Conservation (phyloP, 2,113 vertebrate genomes). For the Colinus virginianus region DNA sequence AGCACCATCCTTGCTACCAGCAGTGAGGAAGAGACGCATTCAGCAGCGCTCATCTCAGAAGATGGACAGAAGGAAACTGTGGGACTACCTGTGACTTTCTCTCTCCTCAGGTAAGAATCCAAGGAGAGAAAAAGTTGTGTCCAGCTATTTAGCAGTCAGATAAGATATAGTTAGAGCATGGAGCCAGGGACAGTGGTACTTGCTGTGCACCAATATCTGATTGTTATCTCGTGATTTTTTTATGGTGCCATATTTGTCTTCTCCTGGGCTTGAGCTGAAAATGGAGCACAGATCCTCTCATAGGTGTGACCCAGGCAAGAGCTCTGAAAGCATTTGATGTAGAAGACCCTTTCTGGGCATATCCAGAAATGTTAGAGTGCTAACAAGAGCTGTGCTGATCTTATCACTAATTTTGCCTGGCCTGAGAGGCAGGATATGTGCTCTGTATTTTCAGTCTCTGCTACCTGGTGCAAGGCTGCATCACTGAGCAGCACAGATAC, state of each 20-base stretch:
- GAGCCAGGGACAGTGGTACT: no score
- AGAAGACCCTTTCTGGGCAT: background rate
- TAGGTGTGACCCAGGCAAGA: background rate
- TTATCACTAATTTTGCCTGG: background rate
- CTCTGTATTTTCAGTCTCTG: background rate
- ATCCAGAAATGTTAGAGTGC: background rate
- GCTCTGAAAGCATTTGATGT: background rate
- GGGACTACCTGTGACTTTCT: background rate
- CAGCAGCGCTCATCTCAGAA: background rate
- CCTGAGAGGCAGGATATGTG: fast-evolving
- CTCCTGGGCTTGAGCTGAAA: background rate
- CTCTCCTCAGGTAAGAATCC: background rate
- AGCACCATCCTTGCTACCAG: background rate
- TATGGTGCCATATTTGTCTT: background rate
- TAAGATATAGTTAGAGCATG: background rate
- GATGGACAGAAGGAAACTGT: background rate
- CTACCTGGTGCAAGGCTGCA: background rate
- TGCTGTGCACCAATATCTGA: background rate
- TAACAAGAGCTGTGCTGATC: background rate
- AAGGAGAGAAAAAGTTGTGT: background rate
- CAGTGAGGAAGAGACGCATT: background rate
- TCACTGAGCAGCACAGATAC: fast-evolving
- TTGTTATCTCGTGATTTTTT: background rate
- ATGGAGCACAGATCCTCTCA: background rate
- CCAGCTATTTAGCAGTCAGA: background rate